Evolutionary conservation across 1,140 invertebrate species (phyloP), one percentile per base, ranked within the genome.

Genomic region (Fopius arisanus): DNA sequence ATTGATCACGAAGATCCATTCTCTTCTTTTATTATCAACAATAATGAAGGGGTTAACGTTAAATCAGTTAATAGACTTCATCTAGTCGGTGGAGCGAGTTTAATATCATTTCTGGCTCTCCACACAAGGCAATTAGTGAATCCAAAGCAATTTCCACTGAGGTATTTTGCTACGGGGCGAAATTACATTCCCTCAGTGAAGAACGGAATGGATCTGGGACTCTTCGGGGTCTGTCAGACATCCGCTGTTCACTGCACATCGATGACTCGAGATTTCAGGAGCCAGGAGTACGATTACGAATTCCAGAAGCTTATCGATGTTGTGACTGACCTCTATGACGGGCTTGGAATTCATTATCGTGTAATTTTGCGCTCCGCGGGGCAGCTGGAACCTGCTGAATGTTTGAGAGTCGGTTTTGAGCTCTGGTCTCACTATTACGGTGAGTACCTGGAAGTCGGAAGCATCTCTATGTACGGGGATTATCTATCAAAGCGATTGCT

Each of bases 401-500:
- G 89, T 75, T 86, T 92, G 65, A 87, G 90, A 76, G 78, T 91
- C 2, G 89, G 89, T 19, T 89, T 94, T 77, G 90, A 94, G 87
- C 89, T 94, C 87, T 94, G 90, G 89, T 93, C 92, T 0, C 81
- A 83, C 16, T 88, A 88, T 78, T 81, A 84, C 21, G 78, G 90
- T 54, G 76, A 81, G 23, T 94, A 93, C 82, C 78, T 93, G 1
- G 91, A 92, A 87, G 88, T 93, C 71, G 93, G 91, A 3, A 86
- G 91, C 86, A 68, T 94, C 51, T 92, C 91, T 1, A 67, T 90
- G 10, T 90, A 89, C 80, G 90, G 90, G 37, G 88, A 91, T 76
- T 94, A 91, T 79, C 89, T 93, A 19, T 92, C 91, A 80, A 93
- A 93, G 82, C 88, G 93, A 67, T 84, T 94, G 23, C 82, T 92